phyloP scores from a whole-genome alignment of 2,888 invertebrate genomes.

The Notodonta dromedarius region DNA sequence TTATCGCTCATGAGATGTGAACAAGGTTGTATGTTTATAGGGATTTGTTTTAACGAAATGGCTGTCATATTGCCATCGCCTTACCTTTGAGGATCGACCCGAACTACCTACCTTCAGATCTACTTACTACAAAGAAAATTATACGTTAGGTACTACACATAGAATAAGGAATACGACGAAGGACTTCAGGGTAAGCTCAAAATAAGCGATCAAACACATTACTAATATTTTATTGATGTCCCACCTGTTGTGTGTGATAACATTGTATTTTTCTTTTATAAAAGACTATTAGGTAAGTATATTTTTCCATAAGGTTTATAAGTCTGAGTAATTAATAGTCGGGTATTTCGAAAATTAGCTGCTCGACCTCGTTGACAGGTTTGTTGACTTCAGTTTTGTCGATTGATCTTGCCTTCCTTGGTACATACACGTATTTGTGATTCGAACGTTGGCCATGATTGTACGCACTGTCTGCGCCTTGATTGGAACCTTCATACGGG shows the following conservation, averaged over 20 bases:
- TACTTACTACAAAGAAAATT: not conserved
- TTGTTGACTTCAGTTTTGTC: not conserved
- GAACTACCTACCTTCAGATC: too few species aligned
- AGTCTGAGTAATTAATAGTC: not conserved
- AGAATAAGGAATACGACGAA: not conserved
- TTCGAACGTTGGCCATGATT: not conserved
- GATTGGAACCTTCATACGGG: constrained; percentile 4
- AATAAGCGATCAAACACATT: too few species aligned
- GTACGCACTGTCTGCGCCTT: not conserved
- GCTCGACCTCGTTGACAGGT: not conserved
- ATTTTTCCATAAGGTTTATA: not conserved
- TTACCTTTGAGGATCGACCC: too few species aligned
- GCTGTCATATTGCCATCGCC: too few species aligned
- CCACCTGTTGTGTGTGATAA: too few species aligned
- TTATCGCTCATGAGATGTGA: too few species aligned
- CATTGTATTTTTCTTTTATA: not conserved
- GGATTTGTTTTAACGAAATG: too few species aligned
- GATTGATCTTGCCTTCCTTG: not conserved
- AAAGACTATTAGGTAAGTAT: not conserved
- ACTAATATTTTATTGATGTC: too few species aligned
- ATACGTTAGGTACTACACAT: not conserved
- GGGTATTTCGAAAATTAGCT: not conserved
- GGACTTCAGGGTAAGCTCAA: too few species aligned
- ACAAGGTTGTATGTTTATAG: too few species aligned
- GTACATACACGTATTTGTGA: not conserved